A percentile compares a stretch with the other conserved stretches of the same genome.
These are phyloP conservation scores for Eulemur macaco DNA, from an alignment of 2,113 vertebrate genomes.

Conservation along the genomic window DNA sequence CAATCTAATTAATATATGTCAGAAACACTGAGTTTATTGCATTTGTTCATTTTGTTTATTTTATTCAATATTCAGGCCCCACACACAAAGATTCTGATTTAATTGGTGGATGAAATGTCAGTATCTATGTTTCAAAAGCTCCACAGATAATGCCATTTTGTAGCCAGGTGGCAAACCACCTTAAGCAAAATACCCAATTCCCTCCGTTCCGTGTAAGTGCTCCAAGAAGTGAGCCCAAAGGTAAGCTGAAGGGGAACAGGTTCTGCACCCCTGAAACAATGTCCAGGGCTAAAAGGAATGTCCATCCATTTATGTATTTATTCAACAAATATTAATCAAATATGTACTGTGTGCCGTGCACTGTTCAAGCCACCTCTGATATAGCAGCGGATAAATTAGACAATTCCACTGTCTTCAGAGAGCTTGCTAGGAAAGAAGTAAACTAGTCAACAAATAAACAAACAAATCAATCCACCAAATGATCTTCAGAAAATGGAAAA, in stretches of 20 bases:
- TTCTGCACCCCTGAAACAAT: not conserved
- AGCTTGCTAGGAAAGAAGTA: not conserved
- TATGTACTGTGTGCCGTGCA: not conserved
- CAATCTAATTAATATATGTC: not conserved
- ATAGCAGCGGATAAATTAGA: not conserved
- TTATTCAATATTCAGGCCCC: not conserved
- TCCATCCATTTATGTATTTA: not conserved
- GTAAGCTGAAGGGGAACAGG: rapidly evolving
- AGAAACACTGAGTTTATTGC: not conserved
- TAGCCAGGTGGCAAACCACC: not conserved
- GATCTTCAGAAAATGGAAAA: not conserved
- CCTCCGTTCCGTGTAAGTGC: not conserved
- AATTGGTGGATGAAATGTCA: not conserved
- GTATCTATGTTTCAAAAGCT: not conserved
- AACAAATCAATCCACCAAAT: not conserved
- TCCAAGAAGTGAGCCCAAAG: not conserved
- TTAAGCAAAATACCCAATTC: not conserved
- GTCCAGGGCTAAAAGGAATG: not conserved
- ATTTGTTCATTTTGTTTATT: not conserved
- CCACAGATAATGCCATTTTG: not conserved
- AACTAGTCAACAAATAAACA: not conserved
- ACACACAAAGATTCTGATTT: not conserved
- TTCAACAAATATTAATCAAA: not conserved
- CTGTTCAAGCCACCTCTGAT: not conserved
- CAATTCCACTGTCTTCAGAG: not conserved